Percentiles rank a stretch among this genome's conserved stretches.
Evolutionary conservation across 2,113 vertebrate species (phyloP).

Genomic region (Aptenodytes patagonicus): DNA sequence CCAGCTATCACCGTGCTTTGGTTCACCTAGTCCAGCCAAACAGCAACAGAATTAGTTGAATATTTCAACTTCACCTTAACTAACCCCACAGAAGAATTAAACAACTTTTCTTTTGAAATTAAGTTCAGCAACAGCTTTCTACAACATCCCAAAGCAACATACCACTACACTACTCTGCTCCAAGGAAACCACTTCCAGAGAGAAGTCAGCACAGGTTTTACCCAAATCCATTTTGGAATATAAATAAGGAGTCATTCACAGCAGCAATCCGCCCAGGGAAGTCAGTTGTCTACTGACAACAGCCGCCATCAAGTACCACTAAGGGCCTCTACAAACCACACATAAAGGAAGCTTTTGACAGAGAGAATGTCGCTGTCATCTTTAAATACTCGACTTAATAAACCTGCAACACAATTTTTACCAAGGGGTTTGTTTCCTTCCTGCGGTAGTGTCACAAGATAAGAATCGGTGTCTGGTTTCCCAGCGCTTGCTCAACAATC

Average conservation of each 20-base stretch:
- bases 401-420: background rate
- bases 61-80: background rate
- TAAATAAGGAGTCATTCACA: conserved; percentile 12
- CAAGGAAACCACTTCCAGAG: background rate
- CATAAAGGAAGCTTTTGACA: background rate
- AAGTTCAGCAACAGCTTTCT: background rate
- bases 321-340: background rate
- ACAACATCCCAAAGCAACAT: background rate
- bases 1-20: background rate
- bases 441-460: background rate
- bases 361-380: background rate
- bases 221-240: background rate
- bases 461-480: background rate
- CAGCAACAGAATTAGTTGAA: background rate
- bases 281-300: background rate
- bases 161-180: background rate
- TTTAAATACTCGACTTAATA: background rate
- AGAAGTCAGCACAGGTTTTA: background rate
- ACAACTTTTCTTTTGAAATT: background rate
- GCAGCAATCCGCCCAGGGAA: background rate
- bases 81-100: background rate
- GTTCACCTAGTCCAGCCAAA: background rate
- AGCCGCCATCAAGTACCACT: background rate
- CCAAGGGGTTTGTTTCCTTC: background rate
- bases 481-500: background rate